Conservation (phyloP, 2,888 invertebrate genomes). For the Aphidoletes aphidimyza region DNA sequence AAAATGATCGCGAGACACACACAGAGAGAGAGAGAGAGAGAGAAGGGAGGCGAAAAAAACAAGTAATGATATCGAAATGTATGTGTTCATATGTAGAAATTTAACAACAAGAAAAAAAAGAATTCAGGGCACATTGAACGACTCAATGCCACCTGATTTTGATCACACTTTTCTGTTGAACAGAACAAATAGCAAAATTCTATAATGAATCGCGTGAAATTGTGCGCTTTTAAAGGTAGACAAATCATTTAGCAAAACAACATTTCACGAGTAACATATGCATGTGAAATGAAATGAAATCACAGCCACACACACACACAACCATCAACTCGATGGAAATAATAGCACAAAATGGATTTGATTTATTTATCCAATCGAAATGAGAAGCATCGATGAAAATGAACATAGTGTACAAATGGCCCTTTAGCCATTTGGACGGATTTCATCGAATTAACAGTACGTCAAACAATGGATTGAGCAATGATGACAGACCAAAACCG, state of each 20-base stretch:
- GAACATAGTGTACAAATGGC: neutral
- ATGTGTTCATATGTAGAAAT: too few species aligned
- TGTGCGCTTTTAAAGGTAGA: neutral
- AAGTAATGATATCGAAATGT: too few species aligned
- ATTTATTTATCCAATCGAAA: neutral
- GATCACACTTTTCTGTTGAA: neutral
- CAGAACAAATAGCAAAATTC: neutral
- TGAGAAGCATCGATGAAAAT: neutral
- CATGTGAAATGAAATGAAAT: too few species aligned
- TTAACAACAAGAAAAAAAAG: neutral
- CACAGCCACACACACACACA: too few species aligned
- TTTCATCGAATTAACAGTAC: conserved; percentile 5
- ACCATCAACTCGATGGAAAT: too few species aligned
- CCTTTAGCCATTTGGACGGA: neutral
- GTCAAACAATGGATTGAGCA: conserved; percentile 36
- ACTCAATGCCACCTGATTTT: neutral
- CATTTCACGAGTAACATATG: neutral
- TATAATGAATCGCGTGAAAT: neutral
- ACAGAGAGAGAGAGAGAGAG: too few species aligned
- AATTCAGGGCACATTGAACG: neutral
- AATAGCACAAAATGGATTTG: neutral
- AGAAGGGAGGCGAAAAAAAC: too few species aligned
- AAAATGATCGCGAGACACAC: too few species aligned
- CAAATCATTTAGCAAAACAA: neutral
- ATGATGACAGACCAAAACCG: neutral